These are phyloP conservation scores for Anableps anableps DNA, from an alignment of 2,797 vertebrate genomes.

Conservation along the genomic window DNA sequence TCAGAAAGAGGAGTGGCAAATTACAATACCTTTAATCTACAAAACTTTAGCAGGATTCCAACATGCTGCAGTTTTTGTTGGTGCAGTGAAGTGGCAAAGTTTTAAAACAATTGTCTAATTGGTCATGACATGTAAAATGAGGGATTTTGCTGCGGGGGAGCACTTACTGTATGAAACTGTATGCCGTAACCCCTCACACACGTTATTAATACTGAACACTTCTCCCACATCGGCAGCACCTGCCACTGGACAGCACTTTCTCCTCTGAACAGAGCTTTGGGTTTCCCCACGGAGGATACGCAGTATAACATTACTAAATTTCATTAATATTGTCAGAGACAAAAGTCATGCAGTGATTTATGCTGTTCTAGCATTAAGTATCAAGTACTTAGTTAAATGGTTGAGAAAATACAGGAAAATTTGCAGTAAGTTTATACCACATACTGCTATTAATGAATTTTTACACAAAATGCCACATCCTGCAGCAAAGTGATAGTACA, in stretches of 20 bases:
- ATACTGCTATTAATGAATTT: slow-evolving; percentile 33
- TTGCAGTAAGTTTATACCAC: slow-evolving; percentile 63
- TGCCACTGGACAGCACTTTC: slow-evolving; percentile 75
- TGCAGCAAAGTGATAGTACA: slow-evolving; percentile 5
- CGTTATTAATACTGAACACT: slow-evolving; percentile 78
- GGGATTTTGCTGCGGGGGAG: slow-evolving; percentile 67
- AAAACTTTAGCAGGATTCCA: neutral
- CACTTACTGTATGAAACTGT: slow-evolving; percentile 74
- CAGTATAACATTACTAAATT: slow-evolving; percentile 77
- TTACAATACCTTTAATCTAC: neutral
- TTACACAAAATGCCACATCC: slow-evolving; percentile 33
- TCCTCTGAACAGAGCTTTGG: slow-evolving; percentile 63
- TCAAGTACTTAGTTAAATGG: slow-evolving; percentile 75
- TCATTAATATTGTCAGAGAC: slow-evolving; percentile 82
- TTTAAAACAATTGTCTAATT: slow-evolving; percentile 72
- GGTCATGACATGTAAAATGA: slow-evolving; percentile 76
- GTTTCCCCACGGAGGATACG: slow-evolving; percentile 73
- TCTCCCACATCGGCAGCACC: slow-evolving; percentile 82
- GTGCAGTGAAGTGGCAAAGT: slow-evolving; percentile 33
- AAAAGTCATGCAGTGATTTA: slow-evolving; percentile 77
- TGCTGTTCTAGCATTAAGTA: slow-evolving; percentile 69
- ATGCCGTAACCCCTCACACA: slow-evolving; percentile 72
- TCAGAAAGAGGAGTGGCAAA: neutral
- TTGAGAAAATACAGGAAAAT: slow-evolving; percentile 71
- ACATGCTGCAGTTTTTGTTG: neutral